Conservation (phyloP, 2,797 vertebrate species). For the Vespertilio murinus region DNA sequence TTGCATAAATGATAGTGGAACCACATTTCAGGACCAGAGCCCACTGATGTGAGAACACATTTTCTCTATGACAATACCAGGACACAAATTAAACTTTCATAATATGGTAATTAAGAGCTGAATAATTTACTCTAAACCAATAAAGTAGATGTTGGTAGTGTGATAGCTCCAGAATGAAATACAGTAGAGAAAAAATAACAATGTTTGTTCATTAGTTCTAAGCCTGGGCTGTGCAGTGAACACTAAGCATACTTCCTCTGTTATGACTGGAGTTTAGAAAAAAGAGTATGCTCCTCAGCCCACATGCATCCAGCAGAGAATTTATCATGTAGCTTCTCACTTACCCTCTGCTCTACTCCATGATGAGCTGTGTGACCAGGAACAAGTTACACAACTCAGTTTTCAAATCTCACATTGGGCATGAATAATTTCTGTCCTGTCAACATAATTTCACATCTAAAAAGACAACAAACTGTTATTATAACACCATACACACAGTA, state of each 20-base stretch:
- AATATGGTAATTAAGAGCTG: conserved; percentile 83
- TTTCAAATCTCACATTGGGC: not conserved
- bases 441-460: not conserved
- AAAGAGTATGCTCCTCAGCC: not conserved
- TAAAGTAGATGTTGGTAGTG: conserved; percentile 75
- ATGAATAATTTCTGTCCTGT: not conserved
- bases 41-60: not conserved
- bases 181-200: conserved; percentile 55
- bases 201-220: conserved; percentile 37
- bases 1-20: not conserved
- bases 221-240: not conserved
- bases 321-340: not conserved
- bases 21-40: not conserved
- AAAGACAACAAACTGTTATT: not conserved
- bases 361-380: not conserved
- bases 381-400: not conserved
- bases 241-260: not conserved
- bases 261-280: not conserved
- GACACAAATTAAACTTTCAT: conserved; percentile 86
- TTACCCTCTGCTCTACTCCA: not conserved
- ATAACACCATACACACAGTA: not conserved
- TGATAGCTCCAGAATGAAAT: conserved; percentile 55
- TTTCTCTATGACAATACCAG: conserved; percentile 75
- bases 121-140: conserved; percentile 84
- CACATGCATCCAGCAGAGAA: not conserved